Percentiles rank a stretch among this genome's conserved stretches.
These are phyloP conservation scores for Scytalopus superciliaris DNA, from an alignment of 2,113 vertebrate species.

Conservation along the genomic window DNA sequence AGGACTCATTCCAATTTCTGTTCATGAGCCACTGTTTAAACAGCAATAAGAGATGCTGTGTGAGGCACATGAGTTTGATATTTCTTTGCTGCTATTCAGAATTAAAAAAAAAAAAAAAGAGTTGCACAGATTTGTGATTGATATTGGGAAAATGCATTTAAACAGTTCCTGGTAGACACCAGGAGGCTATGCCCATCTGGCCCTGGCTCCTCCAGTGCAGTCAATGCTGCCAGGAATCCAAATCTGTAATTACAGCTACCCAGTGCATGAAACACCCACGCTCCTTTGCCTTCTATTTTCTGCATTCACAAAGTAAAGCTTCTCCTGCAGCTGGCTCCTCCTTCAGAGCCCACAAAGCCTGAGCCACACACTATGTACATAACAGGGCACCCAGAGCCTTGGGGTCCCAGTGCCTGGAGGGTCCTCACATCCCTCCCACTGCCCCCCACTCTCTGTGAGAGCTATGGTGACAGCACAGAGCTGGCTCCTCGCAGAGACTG, in stretches of 20 bases:
- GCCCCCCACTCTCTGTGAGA: not conserved
- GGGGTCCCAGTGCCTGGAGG: rapidly evolving
- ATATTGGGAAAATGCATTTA: constrained; percentile 12
- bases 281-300: not conserved
- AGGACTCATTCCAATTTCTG: not conserved
- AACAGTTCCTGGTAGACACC: constrained; percentile 26
- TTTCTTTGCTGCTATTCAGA: not conserved
- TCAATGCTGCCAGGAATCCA: constrained; percentile 34
- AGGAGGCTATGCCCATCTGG: constrained; percentile 58
- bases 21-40: not conserved
- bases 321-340: constrained; percentile 9
- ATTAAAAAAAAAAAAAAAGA: not conserved
- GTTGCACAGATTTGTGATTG: constrained; percentile 4
- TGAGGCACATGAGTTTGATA: not conserved
- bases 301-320: not conserved
- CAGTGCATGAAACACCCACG: not conserved
- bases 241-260: constrained; percentile 46
- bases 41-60: not conserved
- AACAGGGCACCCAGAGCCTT: rapidly evolving
- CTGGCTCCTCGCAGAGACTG: not conserved
- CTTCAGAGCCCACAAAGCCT: not conserved
- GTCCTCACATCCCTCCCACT: not conserved
- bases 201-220: constrained; percentile 14
- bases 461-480: not conserved
- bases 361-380: rapidly evolving